A percentile compares a stretch with the other conserved stretches of the same genome.
phyloP scores from a whole-genome alignment of 2,888 invertebrate genomes.

The Orthonevra nobilis region DNA sequence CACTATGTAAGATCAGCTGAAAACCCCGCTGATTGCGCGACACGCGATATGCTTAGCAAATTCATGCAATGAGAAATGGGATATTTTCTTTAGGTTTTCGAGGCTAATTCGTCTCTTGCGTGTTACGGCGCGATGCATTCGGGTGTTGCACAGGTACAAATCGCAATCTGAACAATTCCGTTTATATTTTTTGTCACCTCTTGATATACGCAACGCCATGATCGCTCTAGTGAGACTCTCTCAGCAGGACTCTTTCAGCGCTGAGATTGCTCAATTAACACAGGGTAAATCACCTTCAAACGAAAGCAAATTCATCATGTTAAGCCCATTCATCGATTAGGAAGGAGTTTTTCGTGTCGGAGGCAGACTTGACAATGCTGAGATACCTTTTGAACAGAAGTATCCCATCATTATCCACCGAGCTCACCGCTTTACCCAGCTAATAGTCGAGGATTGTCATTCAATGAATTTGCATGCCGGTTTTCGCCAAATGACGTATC shows the following conservation, averaged over 20 bases:
- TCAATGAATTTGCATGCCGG: constrained; percentile 54
- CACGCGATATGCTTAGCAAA: not conserved
- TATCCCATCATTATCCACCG: constrained; percentile 62
- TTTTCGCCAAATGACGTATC: constrained; percentile 49
- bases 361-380: constrained; percentile 57
- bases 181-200: constrained; percentile 8
- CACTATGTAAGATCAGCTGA: constrained; percentile 34
- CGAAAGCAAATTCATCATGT: constrained; percentile 23
- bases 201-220: constrained; percentile 28
- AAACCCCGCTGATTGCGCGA: constrained; percentile 56
- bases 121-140: constrained; percentile 34
- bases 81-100: constrained; percentile 37
- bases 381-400: constrained; percentile 48
- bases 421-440: constrained; percentile 25
- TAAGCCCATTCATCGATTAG: constrained; percentile 59
- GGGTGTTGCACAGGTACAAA: constrained; percentile 30
- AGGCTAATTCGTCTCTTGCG: constrained; percentile 17
- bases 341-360: constrained; percentile 60
- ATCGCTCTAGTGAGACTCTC: constrained; percentile 22
- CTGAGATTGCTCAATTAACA: constrained; percentile 26
- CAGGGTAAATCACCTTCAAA: constrained; percentile 15
- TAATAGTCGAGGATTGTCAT: constrained; percentile 55
- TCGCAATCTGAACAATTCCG: not conserved
- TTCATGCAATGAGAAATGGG: not conserved
- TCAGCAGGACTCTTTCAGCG: constrained; percentile 13